Evolutionary conservation across 2,888 invertebrate species (phyloP).

Genomic region (Slavum lentiscoides): DNA sequence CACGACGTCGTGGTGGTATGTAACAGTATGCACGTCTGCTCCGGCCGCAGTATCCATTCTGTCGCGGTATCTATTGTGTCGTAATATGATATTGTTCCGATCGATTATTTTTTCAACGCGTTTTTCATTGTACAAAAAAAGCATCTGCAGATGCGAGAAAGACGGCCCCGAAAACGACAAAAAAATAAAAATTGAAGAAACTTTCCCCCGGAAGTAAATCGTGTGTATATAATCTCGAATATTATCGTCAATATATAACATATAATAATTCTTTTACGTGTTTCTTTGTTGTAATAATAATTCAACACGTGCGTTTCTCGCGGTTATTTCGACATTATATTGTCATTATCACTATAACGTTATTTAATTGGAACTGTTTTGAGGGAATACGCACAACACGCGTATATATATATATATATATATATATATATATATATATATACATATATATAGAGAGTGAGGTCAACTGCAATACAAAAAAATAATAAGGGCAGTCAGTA

Average conservation of each 20-base stretch:
- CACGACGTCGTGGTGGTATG: no score
- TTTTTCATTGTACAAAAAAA: neutral
- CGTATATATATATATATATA: no score
- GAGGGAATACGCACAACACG: neutral
- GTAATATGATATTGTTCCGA: neutral
- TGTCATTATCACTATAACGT: neutral
- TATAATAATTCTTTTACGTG: neutral
- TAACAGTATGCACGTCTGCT: no score
- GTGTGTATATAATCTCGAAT: no score
- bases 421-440: no score
- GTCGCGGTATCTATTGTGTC: neutral
- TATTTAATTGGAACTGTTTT: neutral
- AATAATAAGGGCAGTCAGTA: neutral
- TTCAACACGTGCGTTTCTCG: neutral
- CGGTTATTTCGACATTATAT: slow-evolving; percentile 16
- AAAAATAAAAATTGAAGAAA: neutral
- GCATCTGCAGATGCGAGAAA: neutral
- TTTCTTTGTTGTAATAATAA: neutral
- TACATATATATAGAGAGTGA: no score
- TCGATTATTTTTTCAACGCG: neutral
- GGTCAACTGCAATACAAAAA: neutral
- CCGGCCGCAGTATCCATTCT: no score
- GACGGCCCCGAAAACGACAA: neutral
- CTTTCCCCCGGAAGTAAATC: slow-evolving; percentile 32
- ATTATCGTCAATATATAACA: neutral